These are phyloP conservation scores for Ceratitis capitata DNA, from an alignment of 1,140 invertebrate genomes.

Conservation along the genomic window DNA sequence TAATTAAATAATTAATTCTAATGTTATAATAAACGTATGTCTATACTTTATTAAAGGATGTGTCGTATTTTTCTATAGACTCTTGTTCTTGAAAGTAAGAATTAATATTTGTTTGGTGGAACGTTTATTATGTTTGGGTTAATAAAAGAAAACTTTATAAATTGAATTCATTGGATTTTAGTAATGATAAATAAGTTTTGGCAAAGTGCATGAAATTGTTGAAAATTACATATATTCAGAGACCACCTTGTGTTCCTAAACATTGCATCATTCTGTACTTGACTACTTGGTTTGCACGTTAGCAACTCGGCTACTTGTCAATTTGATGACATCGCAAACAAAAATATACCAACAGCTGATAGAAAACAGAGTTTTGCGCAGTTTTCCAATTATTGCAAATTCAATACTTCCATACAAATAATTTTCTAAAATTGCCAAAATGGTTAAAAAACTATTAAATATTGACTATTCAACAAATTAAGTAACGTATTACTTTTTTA, in stretches of 20 bases:
- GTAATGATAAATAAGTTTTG: no score
- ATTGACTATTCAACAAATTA: neutral
- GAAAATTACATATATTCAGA: neutral
- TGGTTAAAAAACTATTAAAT: neutral
- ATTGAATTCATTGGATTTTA: no score
- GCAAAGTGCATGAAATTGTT: no score
- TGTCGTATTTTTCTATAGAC: no score
- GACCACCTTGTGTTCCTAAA: neutral
- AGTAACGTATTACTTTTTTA: neutral
- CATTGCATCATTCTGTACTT: neutral
- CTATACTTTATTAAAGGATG: no score
- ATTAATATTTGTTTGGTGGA: no score
- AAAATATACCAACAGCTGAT: neutral
- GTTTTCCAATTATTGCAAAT: neutral
- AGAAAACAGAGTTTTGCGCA: neutral
- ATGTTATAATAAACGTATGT: no score
- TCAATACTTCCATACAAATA: neutral
- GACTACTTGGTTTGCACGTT: neutral
- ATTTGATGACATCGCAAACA: neutral
- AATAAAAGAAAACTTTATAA: no score
- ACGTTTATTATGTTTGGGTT: no score
- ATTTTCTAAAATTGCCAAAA: neutral
- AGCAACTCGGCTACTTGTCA: neutral
- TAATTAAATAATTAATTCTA: no score
- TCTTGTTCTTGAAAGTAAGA: no score